A percentile compares a stretch with the other conserved stretches of the same genome.
Evolutionary conservation across 2,113 vertebrate genomes (phyloP).

Genomic region (Arenaria interpres): DNA sequence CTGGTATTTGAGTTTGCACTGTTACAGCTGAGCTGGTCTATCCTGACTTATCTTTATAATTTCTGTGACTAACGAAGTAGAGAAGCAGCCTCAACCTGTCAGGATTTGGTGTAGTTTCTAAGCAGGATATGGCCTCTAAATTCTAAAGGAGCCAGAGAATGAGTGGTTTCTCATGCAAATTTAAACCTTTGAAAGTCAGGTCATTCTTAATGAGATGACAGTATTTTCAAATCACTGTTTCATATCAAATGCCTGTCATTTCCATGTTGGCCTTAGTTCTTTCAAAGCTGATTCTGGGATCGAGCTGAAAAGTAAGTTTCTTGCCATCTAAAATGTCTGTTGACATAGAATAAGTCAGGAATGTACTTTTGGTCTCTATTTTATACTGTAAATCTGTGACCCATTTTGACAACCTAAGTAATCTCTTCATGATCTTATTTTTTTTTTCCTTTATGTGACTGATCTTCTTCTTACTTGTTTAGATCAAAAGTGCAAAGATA

Average conservation of each 20-base stretch:
- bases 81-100: not conserved
- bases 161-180: not conserved
- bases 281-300: not conserved
- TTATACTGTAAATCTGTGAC: conserved; percentile 9
- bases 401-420: conserved; percentile 27
- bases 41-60: not conserved
- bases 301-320: not conserved
- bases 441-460: conserved; percentile 1
- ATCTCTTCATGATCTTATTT: not conserved
- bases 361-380: not conserved
- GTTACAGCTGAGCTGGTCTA: not conserved
- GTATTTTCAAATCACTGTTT: conserved; percentile 21
- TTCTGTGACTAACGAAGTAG: not conserved
- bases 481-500: not conserved
- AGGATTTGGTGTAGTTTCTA: not conserved
- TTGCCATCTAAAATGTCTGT: not conserved
- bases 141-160: not conserved
- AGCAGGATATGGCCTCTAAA: not conserved
- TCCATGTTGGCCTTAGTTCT: not conserved
- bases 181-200: not conserved
- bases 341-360: conserved; percentile 27
- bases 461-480: conserved; percentile 5
- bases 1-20: not conserved
- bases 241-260: not conserved
- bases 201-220: not conserved